Conservation (phyloP, 1,140 invertebrate genomes). For the Melipona quadrifasciata region DNA sequence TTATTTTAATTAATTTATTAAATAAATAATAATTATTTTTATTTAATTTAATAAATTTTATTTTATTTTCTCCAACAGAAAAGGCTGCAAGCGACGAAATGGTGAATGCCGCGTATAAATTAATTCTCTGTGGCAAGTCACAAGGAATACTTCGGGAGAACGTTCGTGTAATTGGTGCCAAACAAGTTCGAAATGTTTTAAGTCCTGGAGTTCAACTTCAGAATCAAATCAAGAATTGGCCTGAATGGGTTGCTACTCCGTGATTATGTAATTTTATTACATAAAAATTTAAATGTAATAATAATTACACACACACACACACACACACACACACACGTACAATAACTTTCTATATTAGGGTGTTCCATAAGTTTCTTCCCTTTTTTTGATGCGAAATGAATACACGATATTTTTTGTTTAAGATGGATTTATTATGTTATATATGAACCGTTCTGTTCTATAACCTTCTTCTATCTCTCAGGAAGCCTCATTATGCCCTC, state of each 20-base stretch:
- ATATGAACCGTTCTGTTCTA: no score
- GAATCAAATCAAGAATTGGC: slow-evolving; percentile 74
- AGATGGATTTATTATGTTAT: no score
- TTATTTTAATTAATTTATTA: no score
- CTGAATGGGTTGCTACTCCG: slow-evolving; percentile 65
- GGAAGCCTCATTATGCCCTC: no score
- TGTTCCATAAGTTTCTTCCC: no score
- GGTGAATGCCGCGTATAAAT: slow-evolving; percentile 82
- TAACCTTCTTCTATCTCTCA: no score
- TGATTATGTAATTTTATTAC: not conserved
- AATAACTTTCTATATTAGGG: no score
- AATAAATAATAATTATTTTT: not conserved
- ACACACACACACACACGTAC: no score
- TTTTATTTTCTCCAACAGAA: slow-evolving; percentile 78
- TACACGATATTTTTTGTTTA: no score
- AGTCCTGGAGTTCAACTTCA: slow-evolving; percentile 86
- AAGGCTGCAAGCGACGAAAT: slow-evolving; percentile 82
- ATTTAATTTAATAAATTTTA: not conserved
- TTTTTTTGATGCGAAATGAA: no score
- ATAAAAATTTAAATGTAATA: not conserved
- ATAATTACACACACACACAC: no score
- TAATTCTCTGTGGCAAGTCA: slow-evolving; percentile 85
- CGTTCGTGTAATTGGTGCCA: slow-evolving; percentile 85
- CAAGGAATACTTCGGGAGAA: slow-evolving; percentile 82
- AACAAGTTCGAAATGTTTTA: slow-evolving; percentile 83